Conservation (phyloP, 2,888 invertebrate species). For the Plusia festucae region DNA sequence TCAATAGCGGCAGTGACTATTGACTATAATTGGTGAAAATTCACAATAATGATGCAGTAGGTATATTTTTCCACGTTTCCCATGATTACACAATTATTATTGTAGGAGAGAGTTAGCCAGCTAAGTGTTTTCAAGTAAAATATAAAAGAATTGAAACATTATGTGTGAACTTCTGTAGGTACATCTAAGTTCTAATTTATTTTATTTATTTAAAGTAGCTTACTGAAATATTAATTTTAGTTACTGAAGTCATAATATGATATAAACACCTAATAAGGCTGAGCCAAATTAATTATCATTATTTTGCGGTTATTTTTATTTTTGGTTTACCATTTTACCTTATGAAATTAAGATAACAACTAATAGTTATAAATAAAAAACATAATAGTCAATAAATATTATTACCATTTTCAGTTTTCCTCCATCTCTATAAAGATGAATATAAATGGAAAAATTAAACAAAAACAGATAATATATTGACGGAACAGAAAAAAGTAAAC, state of each 20-base stretch:
- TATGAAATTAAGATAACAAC: too few species aligned
- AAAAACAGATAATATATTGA: constrained; percentile 45
- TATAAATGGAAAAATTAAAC: constrained; percentile 51
- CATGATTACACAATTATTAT: constrained; percentile 37
- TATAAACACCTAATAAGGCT: too few species aligned
- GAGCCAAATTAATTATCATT: too few species aligned
- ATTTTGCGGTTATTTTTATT: too few species aligned
- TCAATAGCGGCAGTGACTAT: constrained; percentile 51
- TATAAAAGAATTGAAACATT: neutral
- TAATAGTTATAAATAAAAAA: too few species aligned
- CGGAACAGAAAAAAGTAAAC: constrained; percentile 63
- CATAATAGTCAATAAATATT: neutral
- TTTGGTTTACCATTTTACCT: too few species aligned
- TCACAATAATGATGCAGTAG: constrained; percentile 45
- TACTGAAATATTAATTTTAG: too few species aligned
- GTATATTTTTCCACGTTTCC: constrained; percentile 57
- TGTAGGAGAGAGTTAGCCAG: constrained; percentile 36
- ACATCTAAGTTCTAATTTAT: neutral
- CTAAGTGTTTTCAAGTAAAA: constrained; percentile 5
- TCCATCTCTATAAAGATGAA: constrained; percentile 29
- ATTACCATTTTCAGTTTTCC: neutral
- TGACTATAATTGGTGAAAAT: constrained; percentile 58
- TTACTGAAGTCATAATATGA: too few species aligned
- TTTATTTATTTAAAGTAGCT: neutral
- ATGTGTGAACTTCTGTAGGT: too few species aligned